Base-by-base conservation (phyloP, 2,797 vertebrate species). In the Xenops minutus region DNA sequence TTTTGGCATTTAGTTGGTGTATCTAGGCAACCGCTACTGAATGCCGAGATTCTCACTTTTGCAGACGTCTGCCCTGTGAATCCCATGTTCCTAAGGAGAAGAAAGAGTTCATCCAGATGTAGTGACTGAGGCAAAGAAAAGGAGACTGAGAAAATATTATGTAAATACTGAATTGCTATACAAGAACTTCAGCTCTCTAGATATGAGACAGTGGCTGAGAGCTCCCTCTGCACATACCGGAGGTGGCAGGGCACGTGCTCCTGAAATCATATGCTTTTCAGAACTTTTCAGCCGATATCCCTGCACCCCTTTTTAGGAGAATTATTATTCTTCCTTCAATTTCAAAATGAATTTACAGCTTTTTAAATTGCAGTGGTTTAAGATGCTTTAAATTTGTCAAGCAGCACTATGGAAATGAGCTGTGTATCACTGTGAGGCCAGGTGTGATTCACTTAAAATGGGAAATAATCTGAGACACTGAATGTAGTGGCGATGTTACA, bases 361-460 rank as follows among this genome's bases (percentile, higher is more conserved):
- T 88, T 94, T 92, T 7, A 7, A 75, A 34, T 39, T 22, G 52
- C 15, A 11, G 2, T 27, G 7, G 54, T 73, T 34, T 8, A 36
- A 77, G 78, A 2, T 64, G 91, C 96, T 91, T 91, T 61, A 4
- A n/a, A 29, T 89, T 96, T 96, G 92, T 95, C 92, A 95, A 51
- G 59, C 15, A 37, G 89, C 52, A 39, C 93, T 95, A 56, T 92
- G 95, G 84, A 96, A 91, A 92, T 95, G 87, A 97, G 93, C 86
- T 96, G 77, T 95, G 93, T 95, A 81, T 93, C 66, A 48, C 91
- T 97, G 92, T 56, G 61, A 97, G 95, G 77, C 93, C 88, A 96
- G 94, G 92, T 96, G 87, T 93, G 91, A 96, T 74, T 95, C 75
- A 74, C 88, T 97, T 97, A 88, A 95, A 97, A 97, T 89, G 95